Evolutionary conservation across 1,140 invertebrate genomes (phyloP).

Genomic region (Dendroctonus ponderosae): DNA sequence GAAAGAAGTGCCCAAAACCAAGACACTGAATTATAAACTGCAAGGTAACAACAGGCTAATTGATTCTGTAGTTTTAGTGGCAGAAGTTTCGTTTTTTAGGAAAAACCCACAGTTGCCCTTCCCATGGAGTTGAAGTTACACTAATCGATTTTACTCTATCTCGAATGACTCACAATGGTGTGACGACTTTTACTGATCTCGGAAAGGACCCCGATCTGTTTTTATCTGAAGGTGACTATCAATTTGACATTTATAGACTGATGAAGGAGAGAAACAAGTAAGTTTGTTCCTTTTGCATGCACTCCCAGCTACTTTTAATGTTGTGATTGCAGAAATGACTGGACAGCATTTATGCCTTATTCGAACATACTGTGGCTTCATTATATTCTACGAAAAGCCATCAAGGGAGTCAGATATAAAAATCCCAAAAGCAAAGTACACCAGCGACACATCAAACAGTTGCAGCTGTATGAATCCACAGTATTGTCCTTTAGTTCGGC

Average conservation of each 20-base stretch:
- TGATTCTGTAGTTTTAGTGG: neutral
- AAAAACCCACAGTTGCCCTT: slow-evolving; percentile 41
- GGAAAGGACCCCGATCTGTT: slow-evolving; percentile 79
- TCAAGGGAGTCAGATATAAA: slow-evolving; percentile 46
- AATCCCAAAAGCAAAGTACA: slow-evolving; percentile 41
- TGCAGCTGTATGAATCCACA: too few relatives aligned
- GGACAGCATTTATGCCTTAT: slow-evolving; percentile 75
- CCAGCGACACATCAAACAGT: slow-evolving; percentile 2
- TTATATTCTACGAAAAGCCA: slow-evolving; percentile 79
- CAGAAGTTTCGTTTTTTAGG: slow-evolving; percentile 6
- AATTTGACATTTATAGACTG: slow-evolving; percentile 90
- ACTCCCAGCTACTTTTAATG: neutral
- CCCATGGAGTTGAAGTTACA: slow-evolving; percentile 60
- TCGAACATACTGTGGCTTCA: slow-evolving; percentile 90
- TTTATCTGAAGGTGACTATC: slow-evolving; percentile 79
- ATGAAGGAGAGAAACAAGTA: slow-evolving; percentile 75
- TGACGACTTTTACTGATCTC: slow-evolving; percentile 78
- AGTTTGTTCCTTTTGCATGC: slow-evolving; percentile 38
- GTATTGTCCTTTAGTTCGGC: too few relatives aligned
- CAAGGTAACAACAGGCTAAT: neutral
- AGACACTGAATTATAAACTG: neutral
- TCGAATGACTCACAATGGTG: slow-evolving; percentile 65
- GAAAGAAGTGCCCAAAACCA: slow-evolving; percentile 1
- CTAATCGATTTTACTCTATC: slow-evolving; percentile 95
- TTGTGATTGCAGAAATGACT: slow-evolving; percentile 70